phyloP scores from a whole-genome alignment of 2,797 vertebrate genomes.

The Falco naumanni region DNA sequence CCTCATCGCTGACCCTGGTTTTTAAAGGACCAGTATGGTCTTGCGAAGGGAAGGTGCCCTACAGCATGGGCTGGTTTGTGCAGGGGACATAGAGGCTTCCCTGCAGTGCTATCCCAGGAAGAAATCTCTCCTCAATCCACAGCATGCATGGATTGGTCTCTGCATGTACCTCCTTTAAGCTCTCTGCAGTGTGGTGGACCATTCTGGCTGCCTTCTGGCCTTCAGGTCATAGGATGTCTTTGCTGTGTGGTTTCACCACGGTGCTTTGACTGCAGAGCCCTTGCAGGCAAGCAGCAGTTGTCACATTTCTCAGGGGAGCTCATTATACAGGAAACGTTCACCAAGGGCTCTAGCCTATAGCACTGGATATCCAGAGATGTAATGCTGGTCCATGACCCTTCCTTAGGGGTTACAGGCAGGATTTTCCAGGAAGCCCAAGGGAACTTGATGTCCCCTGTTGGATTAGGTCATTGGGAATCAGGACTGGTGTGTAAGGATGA shows the following conservation, averaged over 20 bases:
- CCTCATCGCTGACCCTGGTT: neutral
- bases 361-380: neutral
- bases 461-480: neutral
- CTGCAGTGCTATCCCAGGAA: neutral
- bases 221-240: neutral
- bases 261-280: neutral
- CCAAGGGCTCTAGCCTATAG: neutral
- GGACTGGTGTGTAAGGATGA: neutral
- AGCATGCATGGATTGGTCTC: neutral
- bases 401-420: neutral
- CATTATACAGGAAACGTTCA: fast-evolving
- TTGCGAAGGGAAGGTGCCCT: neutral
- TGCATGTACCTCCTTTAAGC: neutral
- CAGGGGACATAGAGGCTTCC: neutral
- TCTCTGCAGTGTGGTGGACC: neutral
- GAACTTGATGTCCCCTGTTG: fast-evolving
- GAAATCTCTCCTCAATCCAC: neutral
- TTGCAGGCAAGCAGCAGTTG: neutral
- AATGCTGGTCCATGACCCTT: neutral
- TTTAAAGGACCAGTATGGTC: neutral
- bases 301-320: neutral
- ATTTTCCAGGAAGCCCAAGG: neutral
- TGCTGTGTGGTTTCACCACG: neutral
- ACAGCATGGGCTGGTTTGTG: fast-evolving
- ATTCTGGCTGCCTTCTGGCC: neutral